Conservation (phyloP, 2,888 invertebrate genomes). For the Alloscopus bannaensis region DNA sequence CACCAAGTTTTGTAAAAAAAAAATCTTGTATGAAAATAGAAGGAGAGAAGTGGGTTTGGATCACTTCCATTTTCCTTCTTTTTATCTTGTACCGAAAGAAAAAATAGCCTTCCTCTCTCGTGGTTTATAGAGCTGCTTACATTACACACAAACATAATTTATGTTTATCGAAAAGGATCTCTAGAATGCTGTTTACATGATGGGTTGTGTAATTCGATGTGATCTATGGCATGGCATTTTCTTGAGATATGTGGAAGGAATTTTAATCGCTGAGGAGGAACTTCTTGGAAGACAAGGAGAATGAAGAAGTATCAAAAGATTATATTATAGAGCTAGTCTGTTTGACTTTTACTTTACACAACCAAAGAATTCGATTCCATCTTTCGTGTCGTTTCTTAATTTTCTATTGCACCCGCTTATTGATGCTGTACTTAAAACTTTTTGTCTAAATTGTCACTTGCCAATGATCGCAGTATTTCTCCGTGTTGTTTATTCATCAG, state of each 20-base stretch:
- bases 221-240: constrained; percentile 64
- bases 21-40: constrained; percentile 13
- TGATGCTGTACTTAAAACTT: too few species aligned
- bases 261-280: constrained; percentile 70
- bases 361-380: too few species aligned
- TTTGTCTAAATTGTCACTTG: too few species aligned
- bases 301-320: constrained; percentile 22
- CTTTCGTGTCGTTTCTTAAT: too few species aligned
- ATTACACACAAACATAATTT: constrained; percentile 61
- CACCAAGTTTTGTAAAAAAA: too few species aligned
- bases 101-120: constrained; percentile 44
- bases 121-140: constrained; percentile 42
- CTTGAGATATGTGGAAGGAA: constrained; percentile 66
- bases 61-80: constrained; percentile 60
- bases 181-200: constrained; percentile 66
- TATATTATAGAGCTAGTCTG: constrained; percentile 28
- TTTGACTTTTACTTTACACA: too few species aligned
- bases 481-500: too few species aligned
- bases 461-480: too few species aligned
- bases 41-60: constrained; percentile 53
- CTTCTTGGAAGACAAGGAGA: constrained; percentile 15
- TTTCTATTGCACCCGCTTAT: too few species aligned
- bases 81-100: constrained; percentile 57
- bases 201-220: constrained; percentile 66
- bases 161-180: constrained; percentile 65